Evolutionary conservation across 2,113 vertebrate genomes (phyloP), one percentile per base, ranked within the genome.

Genomic region (Oceanites oceanicus): DNA sequence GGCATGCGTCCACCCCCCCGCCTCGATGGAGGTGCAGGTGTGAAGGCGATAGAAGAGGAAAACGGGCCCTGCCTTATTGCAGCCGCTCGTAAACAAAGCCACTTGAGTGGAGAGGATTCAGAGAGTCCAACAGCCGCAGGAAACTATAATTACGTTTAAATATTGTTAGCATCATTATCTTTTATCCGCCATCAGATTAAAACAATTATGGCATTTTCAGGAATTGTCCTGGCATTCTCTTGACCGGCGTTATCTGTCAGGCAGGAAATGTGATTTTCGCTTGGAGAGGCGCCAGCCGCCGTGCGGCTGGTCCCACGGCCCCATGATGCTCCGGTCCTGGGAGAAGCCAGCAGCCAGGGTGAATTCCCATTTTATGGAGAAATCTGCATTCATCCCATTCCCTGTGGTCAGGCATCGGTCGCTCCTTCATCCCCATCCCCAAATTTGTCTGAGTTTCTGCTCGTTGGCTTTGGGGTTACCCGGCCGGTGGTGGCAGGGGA

Each of bases 161-260:
- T 97, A 97, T 97, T 97, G 97, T 97, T 96, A 96, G 96, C 96
- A 94, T 95, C 95, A 95, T 97, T 97, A 97, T 96, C 86, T 97
- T 96, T 97, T 96, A 97, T 97, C 96, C 56, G 19, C 93, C 90
- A 97, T 97, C 96, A 97, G 97, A 97, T 96, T 97, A 97, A 97
- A 97, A 97, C 97, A 97, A 97, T 96, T 97, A 97, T 92, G 94
- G 96, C 95, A 96, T 97, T 97, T 97, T 97, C 94, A 96, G 93
- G 93, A 97, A 97, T 97, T 22, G 94, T 96, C 95, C 88, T 95
- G 97, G 95, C 96, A 96, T 96, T 96, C 95, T 96, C 96, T 92
- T 97, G 97, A 96, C 96, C 94, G 77, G 88, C 62, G 86, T 96
- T 98, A 97, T 97, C 95, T 97, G 95, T 93, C 95, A 97, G 91